Evolutionary conservation across 2,888 invertebrate genomes (phyloP), one percentile per base, ranked within the genome.

Genomic region (Panorpa germanica): DNA sequence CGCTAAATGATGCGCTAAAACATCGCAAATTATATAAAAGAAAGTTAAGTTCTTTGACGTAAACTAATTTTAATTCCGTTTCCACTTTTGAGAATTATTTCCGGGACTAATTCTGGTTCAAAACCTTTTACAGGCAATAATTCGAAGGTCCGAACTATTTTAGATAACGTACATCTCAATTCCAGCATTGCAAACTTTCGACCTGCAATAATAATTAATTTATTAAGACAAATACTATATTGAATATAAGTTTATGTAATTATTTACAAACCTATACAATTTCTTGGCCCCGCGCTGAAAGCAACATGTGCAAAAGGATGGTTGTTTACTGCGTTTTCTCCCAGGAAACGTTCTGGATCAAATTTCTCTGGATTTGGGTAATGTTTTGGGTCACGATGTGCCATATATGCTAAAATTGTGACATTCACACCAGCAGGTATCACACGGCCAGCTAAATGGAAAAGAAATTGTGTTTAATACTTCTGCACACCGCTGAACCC

Each of bases 351-450:
- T 23, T 49, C 45, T 3, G 53, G 53, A 37, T 46, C 40, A 28
- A 53, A 53, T 33, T 43, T 42, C 13, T 51, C 46, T 0, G 64
- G 61, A 25, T 65, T 43, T 4, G 58, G 53, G 41, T 56, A 65
- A 18, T 55, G 41, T 3, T 47, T 45, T 2, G 57, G 52, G 41
- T 58, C 51, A 15, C 57, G 53, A 41, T 61, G 60, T 20, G 59
- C 43, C 33, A 58, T 48, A 36, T 57, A 58, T 14, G 56, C 39
- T 10, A 55, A 47, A 17, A 55, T 44, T 11, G 40, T 44, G 2
- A 61, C 34, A 7, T 42, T 45, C 1, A 50, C 46, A 3, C 51
- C 55, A 36, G 53, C 54, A 2, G 62, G 61, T 16, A 61, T 41
- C 1, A 29, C 42, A 21, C 45, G 42, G 10, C 45, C 44, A 39